Base-by-base conservation (phyloP, 2,113 vertebrate genomes). In the Phrynocephalus versicolor region DNA sequence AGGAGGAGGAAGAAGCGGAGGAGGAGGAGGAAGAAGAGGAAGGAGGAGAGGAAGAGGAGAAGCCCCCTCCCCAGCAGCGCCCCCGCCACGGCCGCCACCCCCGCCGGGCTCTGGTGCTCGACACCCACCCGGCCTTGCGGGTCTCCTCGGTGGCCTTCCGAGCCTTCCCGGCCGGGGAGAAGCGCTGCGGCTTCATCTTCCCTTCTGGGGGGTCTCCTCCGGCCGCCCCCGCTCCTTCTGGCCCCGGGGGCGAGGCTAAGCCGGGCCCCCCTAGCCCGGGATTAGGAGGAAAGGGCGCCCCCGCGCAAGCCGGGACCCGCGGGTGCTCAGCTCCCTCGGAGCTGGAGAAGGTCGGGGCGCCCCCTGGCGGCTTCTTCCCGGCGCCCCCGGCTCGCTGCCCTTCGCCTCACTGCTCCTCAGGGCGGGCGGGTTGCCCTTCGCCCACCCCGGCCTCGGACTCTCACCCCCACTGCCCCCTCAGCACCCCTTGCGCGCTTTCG, bases 101-200 rank as follows among this genome's bases (percentile, higher is more conserved):
- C 27, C 84, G 95, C 35, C 82, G 84, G 81, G 93, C 94, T 0
- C 87, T 96, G 30, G 94, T 99, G 51, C 94, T 99, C 93, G 98
- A 99, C 96, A 92, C 95, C 35, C 98, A 99, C 94, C 97, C 97
- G 39, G 97, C 97, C 51, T 83, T 98, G 84, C 94, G 96, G 39
- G 96, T 98, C 81, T 96, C 97, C 92, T 97, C 98, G 75, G 94
- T 97, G 23, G 96, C 96, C 93, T 97, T 97, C 86, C 91, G 94
- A 82, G 82, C 93, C 76, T 87, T 90, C 82, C 83, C 92, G 86
- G 85, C 5, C 60, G 72, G n/a, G 30, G 60, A 57, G 41, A 2
- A 5, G 1, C 79, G 55, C 39, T 82, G 75, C 71, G 33, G 8
- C 41, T 62, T 75, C 41, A 35, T 27, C 89, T 85, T 87, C 83